Evolutionary conservation across 2,797 vertebrate genomes (phyloP).

Genomic region (Sorex maritimensis): DNA sequence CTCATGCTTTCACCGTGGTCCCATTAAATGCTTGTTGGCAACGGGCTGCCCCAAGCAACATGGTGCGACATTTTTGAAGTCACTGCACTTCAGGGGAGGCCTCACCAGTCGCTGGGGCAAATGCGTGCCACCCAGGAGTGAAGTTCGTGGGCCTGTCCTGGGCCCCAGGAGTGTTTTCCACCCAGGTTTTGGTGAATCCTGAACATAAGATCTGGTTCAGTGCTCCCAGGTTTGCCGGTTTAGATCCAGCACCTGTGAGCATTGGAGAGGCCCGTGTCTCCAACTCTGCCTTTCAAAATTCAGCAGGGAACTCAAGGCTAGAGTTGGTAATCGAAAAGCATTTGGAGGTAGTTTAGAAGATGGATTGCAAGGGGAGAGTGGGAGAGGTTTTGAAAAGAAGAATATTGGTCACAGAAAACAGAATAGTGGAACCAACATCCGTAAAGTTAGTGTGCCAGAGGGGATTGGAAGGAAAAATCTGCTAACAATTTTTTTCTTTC

Average conservation of each 20-base stretch:
- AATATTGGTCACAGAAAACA: conserved; percentile 68
- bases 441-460: conserved; percentile 57
- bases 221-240: not conserved
- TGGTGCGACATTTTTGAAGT: not conserved
- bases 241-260: not conserved
- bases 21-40: not conserved
- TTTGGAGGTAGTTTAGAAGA: conserved; percentile 73
- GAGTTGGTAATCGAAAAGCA: conserved; percentile 51
- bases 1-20: not conserved
- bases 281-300: conserved; percentile 41
- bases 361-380: conserved; percentile 54
- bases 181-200: not conserved
- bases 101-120: not conserved
- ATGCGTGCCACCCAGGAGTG: not conserved
- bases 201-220: not conserved
- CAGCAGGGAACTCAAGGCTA: conserved; percentile 20
- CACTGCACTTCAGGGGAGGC: not conserved
- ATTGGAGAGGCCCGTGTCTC: not conserved
- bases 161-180: too few relatives aligned
- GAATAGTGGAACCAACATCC: not conserved
- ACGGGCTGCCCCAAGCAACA: not conserved
- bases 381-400: conserved; percentile 62
- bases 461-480: conserved; percentile 16
- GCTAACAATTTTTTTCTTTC: conserved; percentile 18
- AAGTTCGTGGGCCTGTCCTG: not conserved